These are phyloP conservation scores for Strigamia maritima DNA, from an alignment of 2,888 invertebrate species.

Conservation along the genomic window DNA sequence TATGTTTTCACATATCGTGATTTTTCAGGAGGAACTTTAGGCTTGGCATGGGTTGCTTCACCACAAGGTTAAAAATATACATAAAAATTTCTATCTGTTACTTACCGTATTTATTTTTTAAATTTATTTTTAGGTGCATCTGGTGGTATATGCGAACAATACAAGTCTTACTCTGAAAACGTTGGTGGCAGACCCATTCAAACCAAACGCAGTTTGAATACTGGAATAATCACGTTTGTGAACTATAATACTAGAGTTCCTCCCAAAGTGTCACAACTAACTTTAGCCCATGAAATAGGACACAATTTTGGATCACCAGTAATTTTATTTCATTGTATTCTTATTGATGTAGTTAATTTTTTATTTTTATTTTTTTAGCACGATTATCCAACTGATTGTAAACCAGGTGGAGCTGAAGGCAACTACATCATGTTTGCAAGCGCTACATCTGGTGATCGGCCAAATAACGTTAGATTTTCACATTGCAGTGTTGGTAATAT, in stretches of 20 bases:
- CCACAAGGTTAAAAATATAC: constrained; percentile 72
- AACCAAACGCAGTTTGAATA: constrained; percentile 90
- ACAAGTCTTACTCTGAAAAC: constrained; percentile 94
- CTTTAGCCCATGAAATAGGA: constrained; percentile 93
- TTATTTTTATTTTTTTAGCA: constrained; percentile 63
- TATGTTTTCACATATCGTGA: constrained; percentile 95
- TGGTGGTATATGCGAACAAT: constrained; percentile 97
- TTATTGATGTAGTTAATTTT: not conserved
- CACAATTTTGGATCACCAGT: constrained; percentile 99
- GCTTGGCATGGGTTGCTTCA: constrained; percentile 98
- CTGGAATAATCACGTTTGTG: constrained; percentile 97
- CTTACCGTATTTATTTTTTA: not conserved
- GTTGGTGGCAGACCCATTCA: constrained; percentile 91
- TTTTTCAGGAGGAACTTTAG: constrained; percentile 96
- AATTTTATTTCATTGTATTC: constrained; percentile 43
- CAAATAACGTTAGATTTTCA: constrained; percentile 97
- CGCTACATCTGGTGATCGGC: constrained; percentile 95
- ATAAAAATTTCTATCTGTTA: not conserved
- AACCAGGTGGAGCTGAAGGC: constrained; percentile 85
- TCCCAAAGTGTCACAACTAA: constrained; percentile 94
- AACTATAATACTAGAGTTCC: constrained; percentile 97
- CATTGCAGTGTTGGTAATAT: constrained; percentile 92
- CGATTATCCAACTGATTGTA: constrained; percentile 81
- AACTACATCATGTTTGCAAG: constrained; percentile 99
- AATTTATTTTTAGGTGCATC: constrained; percentile 83